Evolutionary conservation across 2,888 invertebrate genomes (phyloP), one percentile per base, ranked within the genome.

Genomic region (Xestia sexstrigata): DNA sequence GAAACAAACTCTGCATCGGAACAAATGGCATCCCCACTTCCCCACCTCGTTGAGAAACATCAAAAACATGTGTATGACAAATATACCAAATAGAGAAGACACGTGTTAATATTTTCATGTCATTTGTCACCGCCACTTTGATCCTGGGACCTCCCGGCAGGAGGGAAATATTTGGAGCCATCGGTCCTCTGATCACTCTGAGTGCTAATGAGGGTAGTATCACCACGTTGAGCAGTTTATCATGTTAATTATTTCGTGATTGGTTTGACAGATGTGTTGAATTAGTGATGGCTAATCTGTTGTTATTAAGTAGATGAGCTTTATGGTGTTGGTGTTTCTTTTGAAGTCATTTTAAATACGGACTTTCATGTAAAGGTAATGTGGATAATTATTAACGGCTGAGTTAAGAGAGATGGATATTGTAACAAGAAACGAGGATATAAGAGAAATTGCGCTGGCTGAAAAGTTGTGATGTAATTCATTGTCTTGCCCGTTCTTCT

Each of bases 71-170:
- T 83, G 84, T 84, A 82, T 78, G 65, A 83, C 76, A 76, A 78
- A 83, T 78, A 86, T 80, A 80, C 75, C 42, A 69, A 47, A 84
- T 73, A 73, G 67, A 62, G 65, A 69, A 35, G 82, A 87, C 89
- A 90, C 88, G 87, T 90, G 88, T 86, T 86, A 86, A 88, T 89
- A 89, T 86, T 85, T 83, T 87, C 86, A 76, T 83, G 74, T 89
- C 78, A 83, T 88, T 92, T 91, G 90, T 86, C 90, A 90, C 87
- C 79, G 47, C 65, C 42, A 74, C 81, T 89, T 88, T 89, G 85
- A 85, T 74, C 81, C 78, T 75, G 72, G 72, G 86, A 89, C 88
- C 89, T 89, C 88, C 87, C 85, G 78, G 60, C 74, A n/a, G 68
- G 49, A 74, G 69, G 70, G 80, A 81, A 82, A 81, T 84, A 76